Base-by-base conservation (phyloP, 1,140 invertebrate species). In the Nephila pilipes region DNA sequence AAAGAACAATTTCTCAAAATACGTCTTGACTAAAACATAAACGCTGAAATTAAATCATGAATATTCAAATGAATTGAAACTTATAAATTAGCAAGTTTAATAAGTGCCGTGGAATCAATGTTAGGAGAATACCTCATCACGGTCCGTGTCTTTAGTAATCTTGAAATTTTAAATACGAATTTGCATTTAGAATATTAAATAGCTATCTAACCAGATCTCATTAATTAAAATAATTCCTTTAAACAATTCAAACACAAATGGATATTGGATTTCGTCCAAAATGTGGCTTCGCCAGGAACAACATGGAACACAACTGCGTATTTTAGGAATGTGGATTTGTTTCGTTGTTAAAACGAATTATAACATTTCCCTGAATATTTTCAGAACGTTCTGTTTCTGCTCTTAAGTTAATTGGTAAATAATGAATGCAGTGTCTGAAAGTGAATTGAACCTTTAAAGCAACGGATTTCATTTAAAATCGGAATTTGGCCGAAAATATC, bases 91-190 rank as follows among this genome's bases (percentile, higher is more conserved):
- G 25, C 65, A 22, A 29, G n/a, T 69, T 69, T 69, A n/a, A 69
- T 25, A 69, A 69, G 22, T 25, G 3, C 65, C n/a, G 25, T 10
- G n/a, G 10, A 69, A 69, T 69, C 29, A 69, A 69, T 29, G 25
- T 29, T 32, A 2, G 65, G 25, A 46, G 38, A 46, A 29, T 69
- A 69, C n/a, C 57, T 69, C 65, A 69, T 69, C 25, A 69, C n/a
- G 12, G 65, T 29, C n/a, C 16, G 12, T 69, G 65, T 58, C 57
- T 16, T 58, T 69, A 69, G 29, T 69, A n/a, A 69, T 69, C 65
- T 69, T 69, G 25, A 69, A 69, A 69, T 69, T 69, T 69, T 29
- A 69, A 69, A 69, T 69, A 69, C 65, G 65, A 69, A 12, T 69
- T 69, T n/a, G 25, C 10, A 29, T 69, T 10, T 29, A 8, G 65